These are phyloP conservation scores for Zhengitettix transpicula DNA, from an alignment of 2,888 invertebrate genomes.

Conservation along the genomic window DNA sequence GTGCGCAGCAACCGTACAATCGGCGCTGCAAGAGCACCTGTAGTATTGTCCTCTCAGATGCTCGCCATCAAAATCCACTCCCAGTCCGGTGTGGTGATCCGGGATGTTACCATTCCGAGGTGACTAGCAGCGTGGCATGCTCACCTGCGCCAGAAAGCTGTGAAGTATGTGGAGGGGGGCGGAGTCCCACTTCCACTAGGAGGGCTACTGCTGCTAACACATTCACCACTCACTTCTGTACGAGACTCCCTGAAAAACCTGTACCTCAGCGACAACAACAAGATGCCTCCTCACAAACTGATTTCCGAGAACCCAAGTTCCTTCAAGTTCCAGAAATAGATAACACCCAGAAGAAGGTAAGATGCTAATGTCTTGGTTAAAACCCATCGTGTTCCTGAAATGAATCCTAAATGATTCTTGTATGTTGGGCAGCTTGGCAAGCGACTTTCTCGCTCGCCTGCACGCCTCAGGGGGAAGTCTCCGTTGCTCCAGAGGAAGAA, in stretches of 20 bases:
- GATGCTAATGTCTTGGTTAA: too few species aligned
- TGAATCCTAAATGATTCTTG: neutral
- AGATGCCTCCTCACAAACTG: constrained; percentile 36
- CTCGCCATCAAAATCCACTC: neutral
- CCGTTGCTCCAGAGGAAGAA: constrained; percentile 19
- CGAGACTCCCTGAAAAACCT: constrained; percentile 20
- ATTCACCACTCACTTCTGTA: constrained; percentile 25
- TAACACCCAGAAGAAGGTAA: too few species aligned
- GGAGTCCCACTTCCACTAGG: constrained; percentile 10
- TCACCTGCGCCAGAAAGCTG: constrained; percentile 19
- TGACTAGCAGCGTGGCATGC: constrained; percentile 12
- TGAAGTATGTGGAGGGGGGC: constrained; percentile 22
- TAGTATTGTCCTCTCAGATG: constrained; percentile 40
- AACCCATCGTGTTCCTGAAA: too few species aligned
- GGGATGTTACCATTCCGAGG: constrained; percentile 27
- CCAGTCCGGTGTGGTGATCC: constrained; percentile 24
- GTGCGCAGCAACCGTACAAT: constrained; percentile 25
- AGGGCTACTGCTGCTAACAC: constrained; percentile 19
- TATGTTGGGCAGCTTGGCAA: constrained; percentile 4
- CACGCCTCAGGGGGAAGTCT: constrained; percentile 14
- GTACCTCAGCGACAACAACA: constrained; percentile 18
- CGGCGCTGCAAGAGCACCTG: constrained; percentile 47
- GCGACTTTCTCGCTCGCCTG: constrained; percentile 19
- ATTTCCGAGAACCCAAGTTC: neutral
- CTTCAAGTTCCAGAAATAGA: too few species aligned